Conservation (phyloP, 2,113 vertebrate genomes). For the Fukomys damarensis region DNA sequence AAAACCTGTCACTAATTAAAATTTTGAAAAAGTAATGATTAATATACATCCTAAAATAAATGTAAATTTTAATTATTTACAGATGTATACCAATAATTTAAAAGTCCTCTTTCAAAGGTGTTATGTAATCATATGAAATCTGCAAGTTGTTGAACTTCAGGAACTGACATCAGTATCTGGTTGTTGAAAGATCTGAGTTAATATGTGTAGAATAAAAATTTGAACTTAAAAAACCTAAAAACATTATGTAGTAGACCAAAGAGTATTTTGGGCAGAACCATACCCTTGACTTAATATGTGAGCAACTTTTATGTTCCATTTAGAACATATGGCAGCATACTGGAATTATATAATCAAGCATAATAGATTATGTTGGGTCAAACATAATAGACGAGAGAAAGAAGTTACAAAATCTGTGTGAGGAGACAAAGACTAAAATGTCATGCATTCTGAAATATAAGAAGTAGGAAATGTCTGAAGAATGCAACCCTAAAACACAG, state of each 20-base stretch:
- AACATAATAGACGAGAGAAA: not conserved
- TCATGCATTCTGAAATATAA: not conserved
- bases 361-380: not conserved
- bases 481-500: not conserved
- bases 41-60: not conserved
- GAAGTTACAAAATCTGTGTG: not conserved
- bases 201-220: not conserved
- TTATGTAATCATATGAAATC: not conserved
- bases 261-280: not conserved
- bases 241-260: not conserved
- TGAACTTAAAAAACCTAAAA: not conserved
- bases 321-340: rapidly evolving
- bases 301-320: not conserved
- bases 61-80: too few relatives aligned
- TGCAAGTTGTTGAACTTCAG: not conserved
- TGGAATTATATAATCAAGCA: not conserved
- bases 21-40: too few relatives aligned
- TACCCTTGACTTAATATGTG: not conserved
- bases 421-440: not conserved
- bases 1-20: too few relatives aligned
- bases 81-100: too few relatives aligned
- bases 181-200: not conserved
- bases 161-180: not conserved
- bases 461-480: not conserved
- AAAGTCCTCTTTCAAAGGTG: not conserved